Conservation (phyloP, 2,113 vertebrate genomes). For the Spea multiplicata region DNA sequence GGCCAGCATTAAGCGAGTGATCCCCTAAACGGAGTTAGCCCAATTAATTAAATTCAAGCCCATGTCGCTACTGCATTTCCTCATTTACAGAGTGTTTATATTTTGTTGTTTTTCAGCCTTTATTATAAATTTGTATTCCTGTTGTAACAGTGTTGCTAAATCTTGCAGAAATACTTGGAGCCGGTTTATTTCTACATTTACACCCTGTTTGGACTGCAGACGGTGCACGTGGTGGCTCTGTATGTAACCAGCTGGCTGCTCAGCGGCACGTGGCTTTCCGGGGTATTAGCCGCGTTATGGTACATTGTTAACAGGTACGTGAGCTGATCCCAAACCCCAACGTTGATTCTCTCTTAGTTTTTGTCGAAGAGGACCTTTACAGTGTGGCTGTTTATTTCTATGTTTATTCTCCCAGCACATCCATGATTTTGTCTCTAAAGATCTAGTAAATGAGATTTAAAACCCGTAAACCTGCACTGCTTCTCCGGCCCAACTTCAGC, state of each 20-base stretch:
- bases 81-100: not conserved
- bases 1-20: no score
- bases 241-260: conserved; percentile 93
- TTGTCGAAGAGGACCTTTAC: no score
- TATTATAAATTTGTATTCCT: not conserved
- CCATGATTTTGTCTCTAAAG: no score
- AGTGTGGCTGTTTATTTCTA: no score
- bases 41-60: no score
- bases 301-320: conserved; percentile 92
- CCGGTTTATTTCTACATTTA: conserved; percentile 98
- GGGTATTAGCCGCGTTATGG: conserved; percentile 82
- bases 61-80: no score
- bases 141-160: conserved; percentile 24
- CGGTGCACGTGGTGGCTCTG: conserved; percentile 85
- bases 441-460: no score
- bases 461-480: no score
- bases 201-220: conserved; percentile 92
- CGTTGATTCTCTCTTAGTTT: not conserved
- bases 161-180: conserved; percentile 83
- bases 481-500: no score
- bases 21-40: no score
- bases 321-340: not conserved
- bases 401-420: no score
- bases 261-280: conserved; percentile 90
- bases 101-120: not conserved